phyloP scores from a whole-genome alignment of 2,113 vertebrate genomes.

The Oceanites oceanicus region DNA sequence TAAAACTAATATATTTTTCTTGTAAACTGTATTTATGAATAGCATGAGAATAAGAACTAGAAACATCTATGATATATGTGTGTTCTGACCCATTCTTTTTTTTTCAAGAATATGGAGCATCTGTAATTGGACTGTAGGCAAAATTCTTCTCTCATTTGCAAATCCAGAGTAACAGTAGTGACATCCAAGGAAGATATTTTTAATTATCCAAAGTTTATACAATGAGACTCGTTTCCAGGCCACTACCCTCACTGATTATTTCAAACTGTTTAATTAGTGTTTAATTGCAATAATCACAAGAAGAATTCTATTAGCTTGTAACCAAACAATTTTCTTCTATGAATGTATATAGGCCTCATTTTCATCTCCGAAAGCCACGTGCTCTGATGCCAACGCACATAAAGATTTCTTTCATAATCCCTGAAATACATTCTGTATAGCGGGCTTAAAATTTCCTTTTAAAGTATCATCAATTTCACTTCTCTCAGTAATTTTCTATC shows the following conservation, averaged over 20 bases:
- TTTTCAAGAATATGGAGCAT: background rate
- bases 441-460: background rate
- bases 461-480: background rate
- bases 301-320: background rate
- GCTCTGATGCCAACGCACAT: background rate
- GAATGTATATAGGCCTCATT: background rate
- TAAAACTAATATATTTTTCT: background rate
- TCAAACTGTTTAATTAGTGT: background rate
- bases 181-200: background rate
- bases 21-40: background rate
- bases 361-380: background rate
- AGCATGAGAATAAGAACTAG: background rate
- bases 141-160: background rate
- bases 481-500: background rate
- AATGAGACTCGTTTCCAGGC: background rate
- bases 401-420: background rate
- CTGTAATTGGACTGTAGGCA: background rate
- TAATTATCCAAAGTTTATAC: background rate
- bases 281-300: background rate
- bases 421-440: background rate
- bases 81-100: background rate
- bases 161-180: background rate
- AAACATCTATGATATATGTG: background rate
- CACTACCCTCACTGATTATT: background rate
- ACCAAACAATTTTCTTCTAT: background rate